Conservation (phyloP, 2,797 vertebrate species). For the Xenops minutus region DNA sequence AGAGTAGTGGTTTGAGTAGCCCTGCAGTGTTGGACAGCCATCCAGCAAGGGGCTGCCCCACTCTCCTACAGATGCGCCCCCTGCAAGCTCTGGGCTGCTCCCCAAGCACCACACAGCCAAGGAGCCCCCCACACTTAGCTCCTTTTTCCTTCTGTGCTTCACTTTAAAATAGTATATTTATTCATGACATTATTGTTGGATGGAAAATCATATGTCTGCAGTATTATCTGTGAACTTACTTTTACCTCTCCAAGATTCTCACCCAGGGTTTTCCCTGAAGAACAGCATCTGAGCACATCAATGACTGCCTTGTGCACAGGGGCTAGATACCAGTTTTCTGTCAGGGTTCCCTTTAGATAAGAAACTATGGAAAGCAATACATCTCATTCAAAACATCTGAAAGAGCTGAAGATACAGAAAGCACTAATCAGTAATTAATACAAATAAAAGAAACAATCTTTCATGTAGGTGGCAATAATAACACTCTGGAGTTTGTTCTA, state of each 20-base stretch:
- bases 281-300: background rate
- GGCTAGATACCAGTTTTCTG: constrained; percentile 15
- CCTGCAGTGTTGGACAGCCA: accelerated
- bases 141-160: background rate
- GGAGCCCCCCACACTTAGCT: background rate
- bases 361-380: background rate
- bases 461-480: constrained; percentile 71
- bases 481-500: constrained; percentile 58
- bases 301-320: background rate
- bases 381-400: constrained; percentile 39
- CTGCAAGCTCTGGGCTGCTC: background rate
- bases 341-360: background rate
- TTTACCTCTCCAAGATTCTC: background rate
- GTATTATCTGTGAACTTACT: background rate
- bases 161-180: background rate
- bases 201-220: background rate
- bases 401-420: constrained; percentile 51
- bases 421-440: constrained; percentile 74
- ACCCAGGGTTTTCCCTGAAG: background rate
- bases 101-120: background rate
- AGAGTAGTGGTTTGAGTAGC: background rate
- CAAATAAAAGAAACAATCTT: constrained; percentile 68
- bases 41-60: background rate
- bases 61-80: background rate
- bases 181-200: background rate